A percentile compares a stretch with the other conserved stretches of the same genome.
Conservation (phyloP, 2,797 vertebrate genomes). For the Myripristis jacobus region DNA sequence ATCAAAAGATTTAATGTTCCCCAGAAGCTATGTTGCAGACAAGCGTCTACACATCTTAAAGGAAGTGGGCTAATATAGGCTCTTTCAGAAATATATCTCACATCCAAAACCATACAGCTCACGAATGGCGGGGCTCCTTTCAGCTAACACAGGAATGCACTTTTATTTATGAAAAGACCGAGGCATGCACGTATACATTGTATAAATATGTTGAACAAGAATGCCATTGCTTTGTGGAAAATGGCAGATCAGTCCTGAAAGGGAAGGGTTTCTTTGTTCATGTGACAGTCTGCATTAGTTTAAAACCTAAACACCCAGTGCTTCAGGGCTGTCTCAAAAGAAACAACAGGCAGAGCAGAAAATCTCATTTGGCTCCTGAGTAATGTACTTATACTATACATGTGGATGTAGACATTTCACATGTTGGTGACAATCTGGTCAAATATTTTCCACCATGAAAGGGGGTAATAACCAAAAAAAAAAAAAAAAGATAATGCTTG, state of each 20-base stretch:
- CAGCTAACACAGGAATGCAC: slow-evolving; percentile 33
- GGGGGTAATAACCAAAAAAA: neutral
- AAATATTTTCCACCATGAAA: neutral
- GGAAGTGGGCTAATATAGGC: slow-evolving; percentile 32
- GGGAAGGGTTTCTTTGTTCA: slow-evolving; percentile 50
- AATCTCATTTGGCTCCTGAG: slow-evolving; percentile 30
- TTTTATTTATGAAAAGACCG: slow-evolving; percentile 36
- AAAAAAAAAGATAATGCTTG: neutral
- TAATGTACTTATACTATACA: slow-evolving; percentile 17
- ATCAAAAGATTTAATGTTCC: slow-evolving; percentile 73
- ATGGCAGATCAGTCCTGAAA: slow-evolving; percentile 30
- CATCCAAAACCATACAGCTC: slow-evolving; percentile 39
- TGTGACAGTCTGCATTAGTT: slow-evolving; percentile 41
- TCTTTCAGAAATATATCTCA: slow-evolving; percentile 34
- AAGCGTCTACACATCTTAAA: slow-evolving; percentile 57
- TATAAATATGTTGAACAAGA: slow-evolving; percentile 39
- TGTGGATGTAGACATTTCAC: slow-evolving; percentile 19
- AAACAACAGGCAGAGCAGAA: slow-evolving; percentile 33
- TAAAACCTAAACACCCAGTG: slow-evolving; percentile 28
- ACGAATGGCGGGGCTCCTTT: slow-evolving; percentile 28
- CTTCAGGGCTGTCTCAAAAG: slow-evolving; percentile 34
- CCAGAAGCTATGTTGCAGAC: slow-evolving; percentile 64
- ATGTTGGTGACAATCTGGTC: slow-evolving; percentile 9
- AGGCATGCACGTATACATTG: slow-evolving; percentile 16
- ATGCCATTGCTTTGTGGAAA: slow-evolving; percentile 39